Evolutionary conservation across 2,797 vertebrate genomes (phyloP), one percentile per base, ranked within the genome.

Genomic region (Labeo calbasu): DNA sequence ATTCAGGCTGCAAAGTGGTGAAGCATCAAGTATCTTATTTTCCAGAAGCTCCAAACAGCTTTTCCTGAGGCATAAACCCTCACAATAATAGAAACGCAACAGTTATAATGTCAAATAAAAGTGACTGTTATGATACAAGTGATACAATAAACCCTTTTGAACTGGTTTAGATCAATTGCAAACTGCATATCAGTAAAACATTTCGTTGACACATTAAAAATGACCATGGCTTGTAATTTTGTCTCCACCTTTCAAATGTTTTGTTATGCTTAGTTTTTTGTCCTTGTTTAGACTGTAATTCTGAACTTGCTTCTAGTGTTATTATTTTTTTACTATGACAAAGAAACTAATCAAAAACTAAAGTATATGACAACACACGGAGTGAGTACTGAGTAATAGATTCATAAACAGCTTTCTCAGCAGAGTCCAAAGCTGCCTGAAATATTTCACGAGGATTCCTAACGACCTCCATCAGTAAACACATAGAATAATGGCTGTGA

Each of bases 401-500:
- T 72, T 63, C 57, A 73, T 51, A 63, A 73, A 73, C 28, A 72
- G 80, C 69, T 36, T 61, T 48, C 53, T 59, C 10, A 78, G 23
- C 23, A n/a, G 23, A 81, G 40, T 63, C 72, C 48, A 59, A 77
- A 79, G 68, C 63, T 77, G 81, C 48, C 46, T 70, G 81, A 83
- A 82, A 79, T 59, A 71, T 63, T 85, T 85, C 72, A 61, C 46
- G n/a, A 79, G 81, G 72, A 79, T 73, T 77, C 78, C 48, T 79
- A 88, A 84, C 50, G 40, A 85, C 63, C 71, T 80, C 53, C 43
- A 57, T 46, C 84, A 81, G 85, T 86, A 85, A 87, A 85, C 86
- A 77, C 79, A 78, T 48, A 72, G 86, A 87, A 85, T 85, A 87
- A 84, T 86, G 84, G 63, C 77, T 76, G 78, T 79, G 84, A 85